phyloP scores from a whole-genome alignment of 2,797 vertebrate species.

The Acipenser ruthenus region DNA sequence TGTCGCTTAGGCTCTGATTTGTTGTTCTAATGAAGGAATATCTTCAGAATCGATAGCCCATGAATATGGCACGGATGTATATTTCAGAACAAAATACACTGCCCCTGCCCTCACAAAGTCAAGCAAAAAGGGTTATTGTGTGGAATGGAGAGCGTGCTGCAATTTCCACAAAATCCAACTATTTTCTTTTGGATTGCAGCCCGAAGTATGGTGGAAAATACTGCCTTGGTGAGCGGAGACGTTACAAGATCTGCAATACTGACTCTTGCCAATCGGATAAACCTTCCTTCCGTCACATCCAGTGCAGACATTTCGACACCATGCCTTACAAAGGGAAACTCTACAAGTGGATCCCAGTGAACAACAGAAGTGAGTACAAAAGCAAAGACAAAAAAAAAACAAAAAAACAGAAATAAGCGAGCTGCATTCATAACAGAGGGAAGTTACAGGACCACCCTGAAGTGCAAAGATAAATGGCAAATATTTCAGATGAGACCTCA shows the following conservation, averaged over 20 bases:
- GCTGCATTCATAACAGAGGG: not conserved
- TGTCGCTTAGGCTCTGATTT: not conserved
- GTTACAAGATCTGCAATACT: conserved; percentile 70
- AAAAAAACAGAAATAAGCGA: too few species aligned
- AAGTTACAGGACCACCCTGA: not conserved
- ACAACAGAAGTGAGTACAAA: conserved; percentile 64
- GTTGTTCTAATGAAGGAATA: too few species aligned
- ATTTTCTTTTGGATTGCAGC: conserved; percentile 36
- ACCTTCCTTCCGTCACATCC: conserved; percentile 76
- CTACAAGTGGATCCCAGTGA: conserved; percentile 79
- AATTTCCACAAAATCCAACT: too few species aligned
- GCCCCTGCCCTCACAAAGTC: not conserved
- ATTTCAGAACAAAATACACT: not conserved
- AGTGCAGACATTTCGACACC: conserved; percentile 81
- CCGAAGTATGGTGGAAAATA: conserved; percentile 78
- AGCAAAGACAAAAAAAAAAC: not conserved
- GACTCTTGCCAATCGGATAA: conserved; percentile 48
- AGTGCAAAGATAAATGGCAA: not conserved
- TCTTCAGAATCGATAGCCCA: too few species aligned
- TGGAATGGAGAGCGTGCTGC: not conserved
- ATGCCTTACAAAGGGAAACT: conserved; percentile 78
- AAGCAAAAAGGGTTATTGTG: not conserved
- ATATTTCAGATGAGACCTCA: not conserved
- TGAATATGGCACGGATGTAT: too few species aligned
- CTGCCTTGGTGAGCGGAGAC: conserved; percentile 79